These are phyloP conservation scores for Baronia brevicornis DNA, from an alignment of 2,888 invertebrate species.

Conservation along the genomic window DNA sequence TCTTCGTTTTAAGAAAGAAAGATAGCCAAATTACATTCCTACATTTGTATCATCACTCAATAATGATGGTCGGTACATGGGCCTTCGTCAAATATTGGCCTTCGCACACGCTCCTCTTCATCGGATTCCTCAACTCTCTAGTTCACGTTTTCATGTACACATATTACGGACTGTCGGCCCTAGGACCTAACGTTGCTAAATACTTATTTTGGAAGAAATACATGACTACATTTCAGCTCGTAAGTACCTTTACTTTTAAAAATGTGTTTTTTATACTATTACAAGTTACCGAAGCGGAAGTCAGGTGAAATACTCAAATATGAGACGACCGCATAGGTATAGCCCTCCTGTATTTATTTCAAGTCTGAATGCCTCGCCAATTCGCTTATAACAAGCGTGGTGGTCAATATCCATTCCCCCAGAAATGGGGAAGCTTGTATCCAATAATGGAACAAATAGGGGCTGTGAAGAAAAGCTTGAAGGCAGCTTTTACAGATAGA, in stretches of 20 bases:
- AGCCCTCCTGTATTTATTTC: too few species aligned
- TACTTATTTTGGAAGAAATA: constrained; percentile 91
- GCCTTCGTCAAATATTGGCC: constrained; percentile 83
- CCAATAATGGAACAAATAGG: too few species aligned
- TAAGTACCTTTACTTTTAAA: too few species aligned
- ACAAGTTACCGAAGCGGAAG: too few species aligned
- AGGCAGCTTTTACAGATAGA: too few species aligned
- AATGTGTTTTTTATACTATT: too few species aligned
- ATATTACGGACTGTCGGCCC: constrained; percentile 84
- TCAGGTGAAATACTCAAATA: constrained; percentile 3
- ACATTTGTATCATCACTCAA: constrained; percentile 90
- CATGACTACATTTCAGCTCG: constrained; percentile 87
- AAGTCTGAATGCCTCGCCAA: too few species aligned
- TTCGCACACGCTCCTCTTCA: constrained; percentile 82
- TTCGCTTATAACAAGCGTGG: too few species aligned
- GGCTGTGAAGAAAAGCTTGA: too few species aligned
- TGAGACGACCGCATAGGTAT: too few species aligned
- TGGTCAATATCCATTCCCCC: too few species aligned
- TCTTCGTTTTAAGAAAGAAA: constrained; percentile 90
- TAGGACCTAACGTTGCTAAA: constrained; percentile 83
- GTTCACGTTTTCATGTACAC: constrained; percentile 90
- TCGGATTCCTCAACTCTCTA: constrained; percentile 82
- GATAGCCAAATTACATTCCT: constrained; percentile 87
- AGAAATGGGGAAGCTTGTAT: too few species aligned
- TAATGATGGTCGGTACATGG: constrained; percentile 85